Conservation (phyloP, 2,888 invertebrate species). For the Alsophila aescularia region DNA sequence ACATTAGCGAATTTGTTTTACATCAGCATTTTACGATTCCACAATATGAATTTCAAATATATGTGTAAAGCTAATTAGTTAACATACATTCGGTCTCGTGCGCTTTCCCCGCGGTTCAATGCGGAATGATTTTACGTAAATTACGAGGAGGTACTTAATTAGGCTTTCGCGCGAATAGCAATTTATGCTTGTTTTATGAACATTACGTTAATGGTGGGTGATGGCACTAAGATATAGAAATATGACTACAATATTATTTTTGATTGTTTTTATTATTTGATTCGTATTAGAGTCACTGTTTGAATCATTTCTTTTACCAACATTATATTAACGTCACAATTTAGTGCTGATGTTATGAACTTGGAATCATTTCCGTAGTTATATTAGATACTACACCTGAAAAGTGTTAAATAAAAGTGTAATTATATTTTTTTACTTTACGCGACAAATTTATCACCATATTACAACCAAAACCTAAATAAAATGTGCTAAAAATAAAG, state of each 20-base stretch:
- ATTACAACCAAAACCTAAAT: not conserved
- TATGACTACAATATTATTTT: too few relatives aligned
- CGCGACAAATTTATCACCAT: too few relatives aligned
- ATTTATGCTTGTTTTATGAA: conserved; percentile 14
- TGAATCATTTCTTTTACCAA: too few relatives aligned
- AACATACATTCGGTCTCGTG: conserved; percentile 21
- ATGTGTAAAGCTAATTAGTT: conserved; percentile 11
- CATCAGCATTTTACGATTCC: conserved; percentile 11
- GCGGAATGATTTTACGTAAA: conserved; percentile 11
- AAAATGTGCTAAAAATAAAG: conserved; percentile 2
- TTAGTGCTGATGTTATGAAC: not conserved
- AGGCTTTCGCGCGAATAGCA: conserved; percentile 24
- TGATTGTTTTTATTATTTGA: too few relatives aligned
- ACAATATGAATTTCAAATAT: conserved; percentile 8
- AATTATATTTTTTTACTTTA: too few relatives aligned
- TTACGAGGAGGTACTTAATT: conserved; percentile 15
- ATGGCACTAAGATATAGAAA: too few relatives aligned
- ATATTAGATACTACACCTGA: not conserved
- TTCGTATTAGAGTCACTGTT: too few relatives aligned
- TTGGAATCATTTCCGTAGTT: not conserved
- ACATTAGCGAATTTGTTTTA: not conserved
- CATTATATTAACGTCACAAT: too few relatives aligned
- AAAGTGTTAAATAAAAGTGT: not conserved
- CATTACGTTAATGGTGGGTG: conserved; percentile 7
- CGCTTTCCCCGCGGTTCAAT: conserved; percentile 20